These are phyloP conservation scores for Eidolon dupreanum DNA, from an alignment of 2,797 vertebrate species.

Conservation along the genomic window DNA sequence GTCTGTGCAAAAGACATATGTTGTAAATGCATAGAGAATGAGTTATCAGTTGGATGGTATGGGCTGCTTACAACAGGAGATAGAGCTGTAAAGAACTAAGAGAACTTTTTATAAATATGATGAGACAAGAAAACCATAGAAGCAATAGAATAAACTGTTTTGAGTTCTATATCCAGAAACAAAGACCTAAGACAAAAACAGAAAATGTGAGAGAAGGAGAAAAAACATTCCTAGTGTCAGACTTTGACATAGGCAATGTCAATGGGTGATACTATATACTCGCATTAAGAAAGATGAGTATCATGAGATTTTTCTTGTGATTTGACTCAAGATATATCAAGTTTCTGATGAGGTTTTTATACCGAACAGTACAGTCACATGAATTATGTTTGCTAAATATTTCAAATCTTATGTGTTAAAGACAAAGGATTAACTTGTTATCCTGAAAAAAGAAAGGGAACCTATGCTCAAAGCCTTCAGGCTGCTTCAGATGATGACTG, in stretches of 20 bases:
- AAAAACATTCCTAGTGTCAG: not conserved
- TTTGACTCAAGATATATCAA: not conserved
- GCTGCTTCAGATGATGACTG: not conserved
- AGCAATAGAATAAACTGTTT: conserved; percentile 18
- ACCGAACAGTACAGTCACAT: not conserved
- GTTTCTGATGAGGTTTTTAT: not conserved
- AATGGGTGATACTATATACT: not conserved
- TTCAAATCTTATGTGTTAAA: not conserved
- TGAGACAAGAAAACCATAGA: not conserved
- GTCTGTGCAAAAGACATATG: not conserved
- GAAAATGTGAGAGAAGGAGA: not conserved
- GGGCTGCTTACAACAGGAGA: conserved; percentile 9
- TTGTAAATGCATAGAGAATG: not conserved
- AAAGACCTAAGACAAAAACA: not conserved
- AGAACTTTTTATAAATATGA: conserved; percentile 34
- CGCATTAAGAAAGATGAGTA: conserved; percentile 11
- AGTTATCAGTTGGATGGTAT: conserved; percentile 5
- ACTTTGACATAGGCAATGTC: not conserved
- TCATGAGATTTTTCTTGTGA: not conserved
- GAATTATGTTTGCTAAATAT: not conserved
- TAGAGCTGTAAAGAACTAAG: conserved; percentile 4
- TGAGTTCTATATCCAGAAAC: not conserved
- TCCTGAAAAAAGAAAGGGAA: conserved; percentile 4
- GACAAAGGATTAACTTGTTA: not conserved
- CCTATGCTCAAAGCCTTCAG: not conserved